A percentile compares a stretch with the other conserved stretches of the same genome.
Evolutionary conservation across 1,140 invertebrate genomes (phyloP).

Genomic region (Brachionus plicatilis): DNA sequence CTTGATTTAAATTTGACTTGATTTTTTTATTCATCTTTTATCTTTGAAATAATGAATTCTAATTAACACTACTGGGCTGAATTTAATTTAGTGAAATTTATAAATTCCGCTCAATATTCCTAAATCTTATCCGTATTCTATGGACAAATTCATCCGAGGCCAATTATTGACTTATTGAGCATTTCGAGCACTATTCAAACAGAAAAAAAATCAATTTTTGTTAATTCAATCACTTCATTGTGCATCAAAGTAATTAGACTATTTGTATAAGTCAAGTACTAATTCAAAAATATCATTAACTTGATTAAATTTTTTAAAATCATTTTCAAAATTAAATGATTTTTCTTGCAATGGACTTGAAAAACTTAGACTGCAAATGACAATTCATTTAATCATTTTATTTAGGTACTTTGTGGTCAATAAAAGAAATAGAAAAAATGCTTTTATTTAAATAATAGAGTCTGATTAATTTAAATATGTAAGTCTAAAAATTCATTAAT

Average conservation of each 20-base stretch:
- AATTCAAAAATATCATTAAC: background rate
- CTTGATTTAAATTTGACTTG: background rate
- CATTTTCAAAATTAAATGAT: background rate
- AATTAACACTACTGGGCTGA: background rate
- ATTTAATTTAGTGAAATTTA: background rate
- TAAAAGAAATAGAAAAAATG: background rate
- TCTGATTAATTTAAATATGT: background rate
- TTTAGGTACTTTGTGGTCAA: background rate
- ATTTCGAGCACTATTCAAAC: background rate
- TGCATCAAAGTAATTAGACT: background rate
- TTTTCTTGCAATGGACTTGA: background rate
- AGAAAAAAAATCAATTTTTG: background rate
- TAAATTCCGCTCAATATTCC: background rate
- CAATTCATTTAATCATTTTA: background rate
- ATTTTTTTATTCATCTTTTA: constrained; percentile 3
- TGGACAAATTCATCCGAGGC: background rate
- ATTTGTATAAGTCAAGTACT: background rate
- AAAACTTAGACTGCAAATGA: background rate
- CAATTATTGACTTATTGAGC: background rate
- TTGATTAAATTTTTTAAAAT: background rate
- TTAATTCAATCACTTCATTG: background rate
- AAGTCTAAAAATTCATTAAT: background rate
- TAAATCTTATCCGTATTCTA: background rate
- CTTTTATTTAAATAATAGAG: background rate
- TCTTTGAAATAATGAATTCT: background rate